Percentiles rank a stretch among this genome's conserved stretches.
Evolutionary conservation across 2,797 vertebrate species (phyloP).

Genomic region (Chelidonichthys spinosus): DNA sequence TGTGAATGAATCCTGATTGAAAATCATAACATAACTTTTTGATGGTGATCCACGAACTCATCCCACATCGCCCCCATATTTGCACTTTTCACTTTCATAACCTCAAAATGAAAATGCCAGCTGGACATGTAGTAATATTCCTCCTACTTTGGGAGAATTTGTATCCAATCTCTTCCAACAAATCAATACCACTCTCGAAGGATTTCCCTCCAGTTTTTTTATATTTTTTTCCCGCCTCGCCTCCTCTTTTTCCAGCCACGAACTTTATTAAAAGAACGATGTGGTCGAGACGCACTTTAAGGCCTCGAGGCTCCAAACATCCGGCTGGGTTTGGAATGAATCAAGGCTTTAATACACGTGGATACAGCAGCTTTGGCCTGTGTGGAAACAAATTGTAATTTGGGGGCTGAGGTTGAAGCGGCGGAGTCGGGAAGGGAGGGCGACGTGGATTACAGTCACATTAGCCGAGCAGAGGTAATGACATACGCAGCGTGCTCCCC

Average conservation of each 20-base stretch:
- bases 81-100: slow-evolving; percentile 32
- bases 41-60: no score
- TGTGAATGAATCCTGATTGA: no score
- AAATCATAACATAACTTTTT: no score
- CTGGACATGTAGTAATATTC: slow-evolving; percentile 42
- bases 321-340: slow-evolving; percentile 31
- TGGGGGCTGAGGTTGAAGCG: slow-evolving; percentile 29
- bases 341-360: slow-evolving; percentile 27
- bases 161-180: slow-evolving; percentile 50
- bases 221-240: slow-evolving; percentile 18
- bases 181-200: slow-evolving; percentile 52
- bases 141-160: slow-evolving; percentile 42
- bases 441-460: slow-evolving; percentile 33
- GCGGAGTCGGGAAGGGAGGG: slow-evolving; percentile 15
- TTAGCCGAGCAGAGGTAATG: slow-evolving; percentile 50
- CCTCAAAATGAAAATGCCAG: slow-evolving; percentile 53
- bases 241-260: slow-evolving; percentile 36
- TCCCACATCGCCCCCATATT: no score
- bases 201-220: slow-evolving; percentile 41
- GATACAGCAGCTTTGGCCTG: slow-evolving; percentile 10
- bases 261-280: slow-evolving; percentile 55
- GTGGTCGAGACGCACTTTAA: slow-evolving; percentile 27
- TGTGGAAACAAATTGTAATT: slow-evolving; percentile 48
- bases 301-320: slow-evolving; percentile 22
- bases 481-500: slow-evolving; percentile 40